Base-by-base conservation (phyloP, 1,140 invertebrate species). In the Hirudo medicinalis region DNA sequence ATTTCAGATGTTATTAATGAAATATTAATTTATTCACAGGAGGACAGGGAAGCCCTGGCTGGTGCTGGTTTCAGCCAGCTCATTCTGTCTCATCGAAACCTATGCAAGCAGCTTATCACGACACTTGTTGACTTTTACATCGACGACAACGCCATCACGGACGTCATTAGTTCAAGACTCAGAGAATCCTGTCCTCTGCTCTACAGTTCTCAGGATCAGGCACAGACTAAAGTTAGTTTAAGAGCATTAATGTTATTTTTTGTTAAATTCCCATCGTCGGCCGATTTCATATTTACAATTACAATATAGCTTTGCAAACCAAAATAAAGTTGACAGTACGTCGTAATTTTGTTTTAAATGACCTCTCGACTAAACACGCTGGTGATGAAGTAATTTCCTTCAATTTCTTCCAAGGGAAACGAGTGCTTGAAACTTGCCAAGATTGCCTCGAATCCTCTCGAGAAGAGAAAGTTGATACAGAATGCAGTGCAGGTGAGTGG, bases 201-300 rank as follows among this genome's bases (percentile, higher is more conserved):
- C 0, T 99, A 96, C 78, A 90, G 90, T 76, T 88, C 88, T 77
- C 95, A 99, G 85, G 95, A 98, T 85, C 94, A 92, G 22, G 89
- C 92, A 49, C 94, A 90, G 80, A 88, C 93, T 25, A 92, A 96
- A 85, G 89, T 91, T 83, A 79, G 75, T 70, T 74, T 77, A 68
- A 75, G 32, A 67, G 43, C 43, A 49, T 49, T 49, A 49, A 49
- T 49, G 1, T 17, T 15, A 49, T 8, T 49, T 5, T 49, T 49
- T 49, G 15, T 40, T 40, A 2, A 49, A 49, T 49, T 49, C 32
- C 6, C 6, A 36, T 6, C 6, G 32, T 6, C 6, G 32, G 32
- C 32, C 6, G 2, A 36, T 36, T 36, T 3, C 32, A 36, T 36
- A 36, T 36, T 36, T 36, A 6, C 32, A 36, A 36, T 2, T 36